phyloP scores from a whole-genome alignment of 1,140 invertebrate genomes.

The Lordiphosa mommai region DNA sequence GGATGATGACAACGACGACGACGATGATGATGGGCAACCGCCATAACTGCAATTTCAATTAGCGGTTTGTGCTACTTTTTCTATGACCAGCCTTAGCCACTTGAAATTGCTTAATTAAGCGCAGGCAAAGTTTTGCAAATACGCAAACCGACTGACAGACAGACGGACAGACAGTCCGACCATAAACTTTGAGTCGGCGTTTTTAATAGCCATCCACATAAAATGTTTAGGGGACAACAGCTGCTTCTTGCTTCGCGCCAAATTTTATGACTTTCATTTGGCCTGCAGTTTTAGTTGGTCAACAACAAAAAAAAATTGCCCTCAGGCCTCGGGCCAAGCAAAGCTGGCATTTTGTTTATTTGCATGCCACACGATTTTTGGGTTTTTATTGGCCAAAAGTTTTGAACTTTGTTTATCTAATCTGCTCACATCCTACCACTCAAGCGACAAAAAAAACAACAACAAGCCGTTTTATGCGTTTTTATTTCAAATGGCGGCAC shows the following conservation, averaged over 20 bases:
- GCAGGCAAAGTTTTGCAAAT: slow-evolving; percentile 67
- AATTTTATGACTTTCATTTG: slow-evolving; percentile 68
- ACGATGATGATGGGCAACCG: slow-evolving; percentile 1
- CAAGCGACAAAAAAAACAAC: slow-evolving; percentile 12
- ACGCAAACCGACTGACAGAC: slow-evolving; percentile 5
- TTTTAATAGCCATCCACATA: slow-evolving; percentile 57
- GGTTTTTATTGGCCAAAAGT: slow-evolving; percentile 32
- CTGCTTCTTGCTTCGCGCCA: slow-evolving; percentile 35
- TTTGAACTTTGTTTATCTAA: slow-evolving; percentile 61
- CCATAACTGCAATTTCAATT: slow-evolving; percentile 76
- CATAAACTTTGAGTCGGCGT: slow-evolving; percentile 66
- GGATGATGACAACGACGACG: slow-evolving; percentile 16
- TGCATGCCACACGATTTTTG: slow-evolving; percentile 36
- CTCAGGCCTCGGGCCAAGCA: slow-evolving; percentile 16
- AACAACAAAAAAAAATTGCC: slow-evolving; percentile 42
- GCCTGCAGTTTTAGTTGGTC: slow-evolving; percentile 53
- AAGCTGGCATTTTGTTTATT: slow-evolving; percentile 50
- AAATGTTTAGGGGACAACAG: slow-evolving; percentile 11
- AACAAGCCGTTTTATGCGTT: slow-evolving; percentile 57
- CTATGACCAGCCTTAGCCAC: slow-evolving; percentile 39
- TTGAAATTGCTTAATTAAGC: slow-evolving; percentile 75
- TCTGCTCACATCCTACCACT: slow-evolving; percentile 27
- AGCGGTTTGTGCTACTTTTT: slow-evolving; percentile 69
- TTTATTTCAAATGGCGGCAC: slow-evolving; percentile 56
- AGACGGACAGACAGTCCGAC: neutral